Conservation (phyloP, 2,797 vertebrate genomes). For the Enteromius thamalakanensis region DNA sequence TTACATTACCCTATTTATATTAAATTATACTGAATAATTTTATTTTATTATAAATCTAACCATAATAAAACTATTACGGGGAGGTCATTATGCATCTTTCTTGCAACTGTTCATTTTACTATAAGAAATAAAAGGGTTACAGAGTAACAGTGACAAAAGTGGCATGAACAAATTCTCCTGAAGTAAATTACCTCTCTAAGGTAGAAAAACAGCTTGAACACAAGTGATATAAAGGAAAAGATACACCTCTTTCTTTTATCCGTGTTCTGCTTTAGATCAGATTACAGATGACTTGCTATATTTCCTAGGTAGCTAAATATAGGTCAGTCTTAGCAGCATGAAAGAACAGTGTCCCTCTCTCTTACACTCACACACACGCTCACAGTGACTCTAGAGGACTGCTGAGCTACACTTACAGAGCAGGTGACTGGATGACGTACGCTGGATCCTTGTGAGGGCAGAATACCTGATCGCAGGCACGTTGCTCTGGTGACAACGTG, state of each 20-base stretch:
- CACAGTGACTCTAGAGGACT: slow-evolving; percentile 8
- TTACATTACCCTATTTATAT: no score
- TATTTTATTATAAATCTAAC: no score
- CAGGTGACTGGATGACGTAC: slow-evolving; percentile 52
- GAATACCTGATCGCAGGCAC: slow-evolving; percentile 42
- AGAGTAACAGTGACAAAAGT: not conserved
- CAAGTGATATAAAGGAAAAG: not conserved
- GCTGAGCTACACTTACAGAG: slow-evolving; percentile 19
- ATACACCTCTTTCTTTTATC: not conserved
- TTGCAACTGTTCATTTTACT: not conserved
- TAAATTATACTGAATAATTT: no score
- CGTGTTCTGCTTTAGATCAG: slow-evolving; percentile 18
- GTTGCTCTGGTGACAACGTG: slow-evolving; percentile 26
- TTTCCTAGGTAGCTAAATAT: slow-evolving; percentile 41
- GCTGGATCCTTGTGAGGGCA: slow-evolving; percentile 29
- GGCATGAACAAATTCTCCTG: not conserved
- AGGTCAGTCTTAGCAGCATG: slow-evolving; percentile 15
- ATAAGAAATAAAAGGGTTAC: not conserved
- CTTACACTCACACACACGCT: slow-evolving; percentile 28
- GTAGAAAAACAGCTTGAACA: not conserved
- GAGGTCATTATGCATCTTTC: not conserved
- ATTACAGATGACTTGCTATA: slow-evolving; percentile 33
- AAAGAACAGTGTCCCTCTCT: slow-evolving; percentile 30
- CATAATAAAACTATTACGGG: not conserved
- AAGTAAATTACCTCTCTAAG: not conserved